Conservation (phyloP, 2,797 vertebrate genomes). For the Neosalanx taihuensis region DNA sequence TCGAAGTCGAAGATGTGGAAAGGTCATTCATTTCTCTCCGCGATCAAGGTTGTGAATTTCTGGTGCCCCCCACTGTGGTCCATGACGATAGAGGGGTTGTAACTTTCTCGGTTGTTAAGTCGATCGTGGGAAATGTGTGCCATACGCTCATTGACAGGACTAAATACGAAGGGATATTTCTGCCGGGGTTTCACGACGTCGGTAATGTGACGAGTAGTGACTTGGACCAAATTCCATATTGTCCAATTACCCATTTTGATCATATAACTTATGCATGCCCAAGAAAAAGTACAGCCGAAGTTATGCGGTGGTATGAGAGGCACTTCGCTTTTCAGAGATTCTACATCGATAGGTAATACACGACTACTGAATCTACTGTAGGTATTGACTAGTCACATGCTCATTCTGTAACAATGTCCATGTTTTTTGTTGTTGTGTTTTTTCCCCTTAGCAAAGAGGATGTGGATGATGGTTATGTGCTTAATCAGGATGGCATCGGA, state of each 20-base stretch:
- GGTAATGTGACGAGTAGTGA: slow-evolving; percentile 3
- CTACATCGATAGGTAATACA: slow-evolving; percentile 71
- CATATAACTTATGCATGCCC: slow-evolving; percentile 87
- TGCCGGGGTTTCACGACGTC: slow-evolving; percentile 80
- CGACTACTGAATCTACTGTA: not conserved
- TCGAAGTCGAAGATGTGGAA: slow-evolving; percentile 81
- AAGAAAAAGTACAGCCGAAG: slow-evolving; percentile 53
- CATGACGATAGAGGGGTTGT: slow-evolving; percentile 71
- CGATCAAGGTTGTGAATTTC: slow-evolving; percentile 74
- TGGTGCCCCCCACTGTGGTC: slow-evolving; percentile 77
- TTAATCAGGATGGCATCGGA: slow-evolving; percentile 76
- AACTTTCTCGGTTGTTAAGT: slow-evolving; percentile 79
- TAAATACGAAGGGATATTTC: slow-evolving; percentile 75
- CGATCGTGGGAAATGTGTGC: slow-evolving; percentile 82
- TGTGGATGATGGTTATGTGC: slow-evolving; percentile 69
- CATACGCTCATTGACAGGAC: slow-evolving; percentile 86
- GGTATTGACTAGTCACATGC: not conserved
- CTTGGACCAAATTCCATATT: not conserved
- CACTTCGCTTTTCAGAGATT: slow-evolving; percentile 86
- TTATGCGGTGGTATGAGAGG: slow-evolving; percentile 84
- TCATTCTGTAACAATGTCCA: not conserved
- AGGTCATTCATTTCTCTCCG: slow-evolving; percentile 69
- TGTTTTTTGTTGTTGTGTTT: too few relatives aligned
- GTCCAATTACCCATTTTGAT: slow-evolving; percentile 83
- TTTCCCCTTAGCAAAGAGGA: slow-evolving; percentile 67